Evolutionary conservation across 2,113 vertebrate genomes (phyloP), one percentile per base, ranked within the genome.

Genomic region (Tragulus kanchil): DNA sequence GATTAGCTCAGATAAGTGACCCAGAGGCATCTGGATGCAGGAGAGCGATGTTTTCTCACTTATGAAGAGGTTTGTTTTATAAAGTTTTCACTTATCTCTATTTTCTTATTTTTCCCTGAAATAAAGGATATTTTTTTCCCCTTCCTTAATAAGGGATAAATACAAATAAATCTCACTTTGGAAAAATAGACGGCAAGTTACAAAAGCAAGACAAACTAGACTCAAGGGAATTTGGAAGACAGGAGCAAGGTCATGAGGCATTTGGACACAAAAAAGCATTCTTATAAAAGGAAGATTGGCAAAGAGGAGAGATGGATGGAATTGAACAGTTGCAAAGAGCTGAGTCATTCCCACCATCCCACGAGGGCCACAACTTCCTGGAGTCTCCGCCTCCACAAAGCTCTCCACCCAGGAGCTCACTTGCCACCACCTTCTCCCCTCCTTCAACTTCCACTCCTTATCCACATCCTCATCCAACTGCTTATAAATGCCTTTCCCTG

Each of bases 111-210:
- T 28, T n/a, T 1, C 17, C 11, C 50, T 56, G 36, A 84, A 87
- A 75, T 82, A 92, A 91, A 95, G 8, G 17, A 14, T 75, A 62
- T 87, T 86, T 85, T 61, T 90, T 61, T 36, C 36, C 36, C 36
- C 36, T 36, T 36, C 36, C 36, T 36, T 59, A 56, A 48, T 62
- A 62, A 25, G 67, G 42, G 59, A 79, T 75, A 87, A 67, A 42
- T 31, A 19, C 23, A 23, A 82, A 54, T 36, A 84, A 90, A 54
- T 19, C 62, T 85, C 45, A 25, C 48, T 69, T 88, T 65, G 12
- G 42, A 86, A 92, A 96, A 92, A 17, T 71, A 73, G 67, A 81
- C 26, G 5, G 36, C 31, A 50, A 62, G 28, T 1, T 84, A 45
- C 62, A 61, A 94, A 94, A 87, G 91, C 5, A 6, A 84, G 90